Evolutionary conservation across 2,113 vertebrate species (phyloP).

Genomic region (Helogale parvula): DNA sequence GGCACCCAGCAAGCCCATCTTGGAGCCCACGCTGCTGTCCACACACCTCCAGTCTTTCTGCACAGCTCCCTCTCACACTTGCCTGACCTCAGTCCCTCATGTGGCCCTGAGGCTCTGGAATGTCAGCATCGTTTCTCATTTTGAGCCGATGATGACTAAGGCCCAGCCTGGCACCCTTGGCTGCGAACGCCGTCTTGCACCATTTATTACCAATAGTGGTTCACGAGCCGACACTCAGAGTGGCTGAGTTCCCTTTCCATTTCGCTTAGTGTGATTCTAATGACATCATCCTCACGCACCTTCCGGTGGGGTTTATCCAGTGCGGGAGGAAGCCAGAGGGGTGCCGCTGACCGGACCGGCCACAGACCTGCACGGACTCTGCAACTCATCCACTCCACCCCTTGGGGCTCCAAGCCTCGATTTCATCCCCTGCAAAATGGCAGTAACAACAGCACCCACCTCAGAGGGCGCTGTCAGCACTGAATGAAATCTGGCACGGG

Average conservation of each 20-base stretch:
- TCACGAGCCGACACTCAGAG: not conserved
- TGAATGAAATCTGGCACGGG: rapidly evolving
- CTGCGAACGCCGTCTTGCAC: not conserved
- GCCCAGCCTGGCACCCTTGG: not conserved
- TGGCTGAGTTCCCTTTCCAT: not conserved
- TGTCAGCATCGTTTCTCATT: not conserved
- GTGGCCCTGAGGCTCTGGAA: not conserved
- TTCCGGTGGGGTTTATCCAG: not conserved
- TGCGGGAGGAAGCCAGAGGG: not conserved
- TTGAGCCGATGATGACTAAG: not conserved
- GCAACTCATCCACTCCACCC: not conserved
- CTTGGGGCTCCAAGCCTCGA: not conserved
- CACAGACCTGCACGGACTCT: not conserved
- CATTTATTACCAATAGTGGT: not conserved
- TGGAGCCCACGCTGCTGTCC: not conserved
- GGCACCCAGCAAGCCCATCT: not conserved
- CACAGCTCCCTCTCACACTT: not conserved
- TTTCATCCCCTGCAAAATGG: not conserved
- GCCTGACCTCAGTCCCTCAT: not conserved
- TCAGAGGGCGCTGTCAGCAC: not conserved
- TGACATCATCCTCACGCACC: not conserved
- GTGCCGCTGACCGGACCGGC: not conserved
- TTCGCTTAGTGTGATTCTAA: not conserved
- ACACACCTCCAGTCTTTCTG: not conserved
- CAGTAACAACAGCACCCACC: rapidly evolving